Evolutionary conservation across 2,113 vertebrate genomes (phyloP).

Genomic region (Conger conger): DNA sequence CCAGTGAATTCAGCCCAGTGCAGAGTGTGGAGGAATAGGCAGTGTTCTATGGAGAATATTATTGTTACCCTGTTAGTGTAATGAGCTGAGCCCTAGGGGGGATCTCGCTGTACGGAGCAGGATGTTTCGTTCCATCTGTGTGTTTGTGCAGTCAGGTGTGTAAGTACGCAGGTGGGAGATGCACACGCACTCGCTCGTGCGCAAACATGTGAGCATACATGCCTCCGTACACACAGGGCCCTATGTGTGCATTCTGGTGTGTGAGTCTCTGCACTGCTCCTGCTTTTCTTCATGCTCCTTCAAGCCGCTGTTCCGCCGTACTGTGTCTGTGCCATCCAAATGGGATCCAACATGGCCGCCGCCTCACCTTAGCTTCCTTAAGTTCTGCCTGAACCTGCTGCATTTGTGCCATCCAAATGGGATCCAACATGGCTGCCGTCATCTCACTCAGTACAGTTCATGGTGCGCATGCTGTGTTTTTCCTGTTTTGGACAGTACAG

Average conservation of each 20-base stretch:
- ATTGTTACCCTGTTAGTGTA: background rate
- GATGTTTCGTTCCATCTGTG: background rate
- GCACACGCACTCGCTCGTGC: too few species aligned
- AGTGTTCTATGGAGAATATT: background rate
- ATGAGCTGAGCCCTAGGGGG: background rate
- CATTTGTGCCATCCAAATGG: too few species aligned
- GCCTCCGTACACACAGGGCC: background rate
- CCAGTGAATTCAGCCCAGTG: background rate
- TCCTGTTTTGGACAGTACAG: too few species aligned
- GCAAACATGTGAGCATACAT: background rate
- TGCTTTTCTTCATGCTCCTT: too few species aligned
- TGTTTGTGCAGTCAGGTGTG: background rate
- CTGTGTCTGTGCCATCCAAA: too few species aligned
- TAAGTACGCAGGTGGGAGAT: background rate
- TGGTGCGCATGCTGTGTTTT: background rate
- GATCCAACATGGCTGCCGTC: too few species aligned
- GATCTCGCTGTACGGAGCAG: background rate
- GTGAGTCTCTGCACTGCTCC: background rate
- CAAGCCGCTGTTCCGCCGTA: too few species aligned
- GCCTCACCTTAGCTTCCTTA: too few species aligned
- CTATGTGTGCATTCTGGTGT: background rate
- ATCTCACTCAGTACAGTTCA: too few species aligned
- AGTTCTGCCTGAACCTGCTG: too few species aligned
- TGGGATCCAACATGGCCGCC: too few species aligned
- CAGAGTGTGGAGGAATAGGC: background rate